Percentiles rank a stretch among this genome's conserved stretches.
These are phyloP conservation scores for Oreotrochilus melanogaster DNA, from an alignment of 2,113 vertebrate species.

Conservation along the genomic window DNA sequence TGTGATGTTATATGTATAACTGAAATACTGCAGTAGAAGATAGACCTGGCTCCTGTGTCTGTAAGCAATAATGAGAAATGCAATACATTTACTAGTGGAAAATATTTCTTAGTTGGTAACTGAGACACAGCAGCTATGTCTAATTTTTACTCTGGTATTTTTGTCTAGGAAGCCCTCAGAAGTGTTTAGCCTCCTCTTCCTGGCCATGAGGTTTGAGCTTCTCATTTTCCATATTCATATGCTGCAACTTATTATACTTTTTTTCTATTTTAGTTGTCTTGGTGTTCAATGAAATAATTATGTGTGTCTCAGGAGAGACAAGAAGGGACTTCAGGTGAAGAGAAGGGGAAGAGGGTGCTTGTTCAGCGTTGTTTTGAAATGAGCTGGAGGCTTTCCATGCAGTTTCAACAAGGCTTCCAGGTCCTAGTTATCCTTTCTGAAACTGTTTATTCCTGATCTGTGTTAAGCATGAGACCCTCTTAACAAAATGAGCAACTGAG, in stretches of 20 bases:
- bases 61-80: not conserved
- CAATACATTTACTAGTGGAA: not conserved
- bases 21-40: not conserved
- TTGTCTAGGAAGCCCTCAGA: not conserved
- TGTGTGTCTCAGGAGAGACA: not conserved
- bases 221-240: not conserved
- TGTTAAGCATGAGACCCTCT: not conserved
- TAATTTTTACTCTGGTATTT: not conserved
- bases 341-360: not conserved
- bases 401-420: not conserved
- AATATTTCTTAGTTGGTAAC: not conserved
- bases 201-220: not conserved
- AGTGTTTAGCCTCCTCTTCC: not conserved
- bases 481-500: not conserved
- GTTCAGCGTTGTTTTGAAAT: not conserved
- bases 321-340: not conserved
- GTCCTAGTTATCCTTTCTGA: not conserved
- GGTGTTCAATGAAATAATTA: not conserved
- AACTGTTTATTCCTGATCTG: not conserved
- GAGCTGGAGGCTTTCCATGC: not conserved
- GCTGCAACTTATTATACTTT: not conserved
- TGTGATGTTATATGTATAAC: not conserved
- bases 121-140: not conserved
- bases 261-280: not conserved
- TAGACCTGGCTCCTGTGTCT: not conserved